Conservation (phyloP, 2,113 vertebrate species). For the Gnathonemus echidnorhynchus region DNA sequence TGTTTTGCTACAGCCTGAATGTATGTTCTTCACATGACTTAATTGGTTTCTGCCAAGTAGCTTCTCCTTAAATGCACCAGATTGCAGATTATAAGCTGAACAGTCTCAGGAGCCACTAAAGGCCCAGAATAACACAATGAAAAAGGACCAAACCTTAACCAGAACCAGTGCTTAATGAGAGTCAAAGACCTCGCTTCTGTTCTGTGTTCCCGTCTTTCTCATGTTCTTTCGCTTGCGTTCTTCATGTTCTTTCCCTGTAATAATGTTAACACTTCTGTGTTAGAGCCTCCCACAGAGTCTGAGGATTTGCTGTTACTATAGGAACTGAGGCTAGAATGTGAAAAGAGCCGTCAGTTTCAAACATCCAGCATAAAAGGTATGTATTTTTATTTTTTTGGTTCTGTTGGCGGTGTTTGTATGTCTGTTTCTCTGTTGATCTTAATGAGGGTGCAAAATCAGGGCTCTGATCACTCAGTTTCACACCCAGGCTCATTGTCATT, state of each 20-base stretch:
- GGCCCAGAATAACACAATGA: not conserved
- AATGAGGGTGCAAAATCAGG: not conserved
- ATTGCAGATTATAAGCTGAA: not conserved
- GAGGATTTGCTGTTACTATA: constrained; percentile 17
- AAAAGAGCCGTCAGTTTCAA: constrained; percentile 1
- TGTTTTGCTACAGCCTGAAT: not conserved
- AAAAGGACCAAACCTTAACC: not conserved
- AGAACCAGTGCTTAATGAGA: not conserved
- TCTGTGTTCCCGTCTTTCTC: not conserved
- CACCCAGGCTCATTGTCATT: not conserved
- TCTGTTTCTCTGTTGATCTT: not conserved
- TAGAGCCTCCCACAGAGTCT: constrained; percentile 15
- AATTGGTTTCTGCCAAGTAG: not conserved
- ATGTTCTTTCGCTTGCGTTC: not conserved
- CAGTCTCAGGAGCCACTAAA: not conserved
- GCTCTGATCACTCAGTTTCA: not conserved
- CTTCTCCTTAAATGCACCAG: not conserved
- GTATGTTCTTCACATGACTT: not conserved
- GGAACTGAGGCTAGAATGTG: constrained; percentile 9
- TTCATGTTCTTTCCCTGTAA: not conserved
- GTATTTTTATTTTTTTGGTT: not conserved
- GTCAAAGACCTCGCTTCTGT: not conserved
- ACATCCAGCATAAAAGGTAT: not conserved
- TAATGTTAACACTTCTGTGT: constrained; percentile 9
- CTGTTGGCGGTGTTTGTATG: not conserved